A percentile compares a stretch with the other conserved stretches of the same genome.
phyloP scores from a whole-genome alignment of 2,113 vertebrate species.

The Proterorhinus semilunaris region DNA sequence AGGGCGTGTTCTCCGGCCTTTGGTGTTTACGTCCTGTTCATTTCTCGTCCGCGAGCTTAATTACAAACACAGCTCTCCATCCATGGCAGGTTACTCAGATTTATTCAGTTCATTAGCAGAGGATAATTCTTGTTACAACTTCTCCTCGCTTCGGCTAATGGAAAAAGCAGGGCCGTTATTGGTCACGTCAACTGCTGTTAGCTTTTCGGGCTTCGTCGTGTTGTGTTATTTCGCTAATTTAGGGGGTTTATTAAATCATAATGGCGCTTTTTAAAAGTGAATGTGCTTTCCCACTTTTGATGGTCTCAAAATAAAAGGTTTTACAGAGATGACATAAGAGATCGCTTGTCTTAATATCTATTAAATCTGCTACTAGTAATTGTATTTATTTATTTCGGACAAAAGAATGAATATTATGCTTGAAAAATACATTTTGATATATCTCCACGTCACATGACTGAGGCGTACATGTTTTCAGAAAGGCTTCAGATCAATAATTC shows the following conservation, averaged over 20 bases:
- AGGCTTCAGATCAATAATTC: constrained; percentile 9
- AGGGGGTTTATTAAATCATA: constrained; percentile 5
- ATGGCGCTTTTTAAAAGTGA: neutral
- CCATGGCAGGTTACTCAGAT: constrained; percentile 9
- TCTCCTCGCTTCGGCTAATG: constrained; percentile 16
- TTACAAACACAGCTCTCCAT: constrained; percentile 13
- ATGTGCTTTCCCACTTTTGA: neutral
- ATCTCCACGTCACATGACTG: neutral
- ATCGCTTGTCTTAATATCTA: no score
- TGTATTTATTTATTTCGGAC: no score
- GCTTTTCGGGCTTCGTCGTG: neutral
- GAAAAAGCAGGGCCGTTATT: constrained; percentile 3
- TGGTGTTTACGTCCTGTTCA: constrained; percentile 4
- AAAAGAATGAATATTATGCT: no score
- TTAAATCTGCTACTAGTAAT: no score
- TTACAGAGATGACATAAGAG: no score
- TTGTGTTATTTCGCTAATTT: neutral
- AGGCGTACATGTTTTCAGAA: neutral
- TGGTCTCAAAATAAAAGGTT: neutral
- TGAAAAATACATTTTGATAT: no score
- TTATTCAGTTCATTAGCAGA: constrained; percentile 18
- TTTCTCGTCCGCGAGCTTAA: neutral
- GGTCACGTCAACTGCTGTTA: constrained; percentile 8
- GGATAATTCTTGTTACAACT: constrained; percentile 9
- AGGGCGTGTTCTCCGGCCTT: neutral